Percentiles rank a stretch among this genome's conserved stretches.
Conservation (phyloP, 2,113 vertebrate genomes). For the Trichomycterus rosablanca region DNA sequence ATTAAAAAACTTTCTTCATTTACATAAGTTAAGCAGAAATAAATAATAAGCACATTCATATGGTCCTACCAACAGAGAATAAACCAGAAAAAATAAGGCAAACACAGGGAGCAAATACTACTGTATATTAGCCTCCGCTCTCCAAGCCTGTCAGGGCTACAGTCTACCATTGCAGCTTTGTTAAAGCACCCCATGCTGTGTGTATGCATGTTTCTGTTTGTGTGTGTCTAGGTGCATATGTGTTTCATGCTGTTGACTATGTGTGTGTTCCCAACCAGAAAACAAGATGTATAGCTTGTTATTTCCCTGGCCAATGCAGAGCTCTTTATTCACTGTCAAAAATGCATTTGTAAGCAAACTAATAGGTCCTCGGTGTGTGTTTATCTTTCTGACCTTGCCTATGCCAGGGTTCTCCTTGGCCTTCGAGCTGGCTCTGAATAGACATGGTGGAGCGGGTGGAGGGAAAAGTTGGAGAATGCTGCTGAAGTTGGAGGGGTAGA, state of each 20-base stretch:
- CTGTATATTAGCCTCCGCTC: conserved; percentile 53
- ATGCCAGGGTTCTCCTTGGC: conserved; percentile 95
- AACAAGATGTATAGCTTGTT: conserved; percentile 16
- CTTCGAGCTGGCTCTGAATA: conserved; percentile 89
- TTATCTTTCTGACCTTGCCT: conserved; percentile 81
- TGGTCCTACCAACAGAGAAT: neutral
- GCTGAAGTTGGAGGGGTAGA: conserved; percentile 92
- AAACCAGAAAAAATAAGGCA: neutral
- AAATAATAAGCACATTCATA: neutral
- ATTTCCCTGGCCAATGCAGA: conserved; percentile 3
- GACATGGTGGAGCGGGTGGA: conserved; percentile 91
- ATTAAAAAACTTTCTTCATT: conserved; percentile 30
- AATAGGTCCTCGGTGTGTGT: conserved; percentile 6
- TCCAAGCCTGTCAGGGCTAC: conserved; percentile 39
- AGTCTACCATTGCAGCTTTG: conserved; percentile 38
- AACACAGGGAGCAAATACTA: conserved; percentile 47
- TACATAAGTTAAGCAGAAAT: neutral
- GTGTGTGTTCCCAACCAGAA: conserved; percentile 9
- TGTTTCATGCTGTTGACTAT: conserved; percentile 6
- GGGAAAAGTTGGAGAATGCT: conserved; percentile 85
- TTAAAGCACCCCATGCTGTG: conserved; percentile 20
- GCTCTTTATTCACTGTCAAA: conserved; percentile 34
- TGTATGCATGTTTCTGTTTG: conserved; percentile 1
- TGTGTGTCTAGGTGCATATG: conserved; percentile 4
- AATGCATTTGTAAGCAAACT: conserved; percentile 17